Percentiles rank a stretch among this genome's conserved stretches.
Conservation (phyloP, 2,113 vertebrate species). For the Mirounga angustirostris region DNA sequence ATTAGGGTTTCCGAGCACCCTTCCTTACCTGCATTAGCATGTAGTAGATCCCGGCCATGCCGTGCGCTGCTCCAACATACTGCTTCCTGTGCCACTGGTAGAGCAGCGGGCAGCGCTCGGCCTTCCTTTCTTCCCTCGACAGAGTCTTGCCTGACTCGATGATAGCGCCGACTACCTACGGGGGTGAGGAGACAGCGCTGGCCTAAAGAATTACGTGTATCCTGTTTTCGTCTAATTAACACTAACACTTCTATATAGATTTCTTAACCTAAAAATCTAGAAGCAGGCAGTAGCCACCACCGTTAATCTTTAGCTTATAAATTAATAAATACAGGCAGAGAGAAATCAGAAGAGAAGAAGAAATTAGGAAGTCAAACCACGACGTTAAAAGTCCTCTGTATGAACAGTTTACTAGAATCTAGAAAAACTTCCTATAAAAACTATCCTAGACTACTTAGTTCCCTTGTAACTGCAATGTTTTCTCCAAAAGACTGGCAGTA, state of each 20-base stretch:
- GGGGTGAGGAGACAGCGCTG: neutral
- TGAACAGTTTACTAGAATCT: neutral
- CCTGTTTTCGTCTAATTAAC: neutral
- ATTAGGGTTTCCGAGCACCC: accelerated
- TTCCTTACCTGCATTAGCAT: slow-evolving; percentile 95
- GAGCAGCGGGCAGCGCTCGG: slow-evolving; percentile 95
- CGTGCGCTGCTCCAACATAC: slow-evolving; percentile 97
- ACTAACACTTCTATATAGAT: neutral
- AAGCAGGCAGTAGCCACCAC: neutral
- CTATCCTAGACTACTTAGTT: neutral
- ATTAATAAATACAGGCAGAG: neutral
- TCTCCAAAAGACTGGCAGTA: neutral
- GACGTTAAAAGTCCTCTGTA: neutral
- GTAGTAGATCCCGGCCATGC: slow-evolving; percentile 96
- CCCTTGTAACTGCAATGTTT: neutral
- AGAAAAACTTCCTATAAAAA: neutral
- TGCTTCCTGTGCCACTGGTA: slow-evolving; percentile 99
- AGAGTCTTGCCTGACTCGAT: slow-evolving; percentile 95
- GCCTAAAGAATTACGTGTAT: neutral
- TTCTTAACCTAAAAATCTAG: neutral
- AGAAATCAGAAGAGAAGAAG: slow-evolving; percentile 12
- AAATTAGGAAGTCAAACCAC: neutral
- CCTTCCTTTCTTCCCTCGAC: slow-evolving; percentile 94
- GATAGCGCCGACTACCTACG: slow-evolving; percentile 93
- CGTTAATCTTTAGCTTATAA: slow-evolving; percentile 18